phyloP scores from a whole-genome alignment of 1,140 invertebrate genomes.

The Drosophila rhopaloa region DNA sequence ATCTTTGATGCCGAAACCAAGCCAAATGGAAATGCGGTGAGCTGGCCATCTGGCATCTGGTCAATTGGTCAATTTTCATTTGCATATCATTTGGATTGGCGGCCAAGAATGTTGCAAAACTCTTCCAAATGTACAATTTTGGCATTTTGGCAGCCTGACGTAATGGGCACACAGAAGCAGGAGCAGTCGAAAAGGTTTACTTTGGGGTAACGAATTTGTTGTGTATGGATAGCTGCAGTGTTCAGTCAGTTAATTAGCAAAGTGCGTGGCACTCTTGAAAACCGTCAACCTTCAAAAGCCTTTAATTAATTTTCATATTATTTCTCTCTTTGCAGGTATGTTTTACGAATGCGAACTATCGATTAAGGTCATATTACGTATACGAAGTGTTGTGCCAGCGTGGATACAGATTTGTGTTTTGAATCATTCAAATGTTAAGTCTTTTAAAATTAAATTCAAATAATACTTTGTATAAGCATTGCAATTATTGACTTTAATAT shows the following conservation, averaged over 20 bases:
- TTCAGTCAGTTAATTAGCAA: slow-evolving; percentile 66
- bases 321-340: slow-evolving; percentile 62
- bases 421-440: slow-evolving; percentile 7
- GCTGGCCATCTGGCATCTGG: slow-evolving; percentile 50
- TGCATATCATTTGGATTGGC: slow-evolving; percentile 74
- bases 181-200: slow-evolving; percentile 33
- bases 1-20: slow-evolving; percentile 69
- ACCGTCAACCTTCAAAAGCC: slow-evolving; percentile 1
- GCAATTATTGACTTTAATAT: too few relatives aligned
- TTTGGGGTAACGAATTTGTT: slow-evolving; percentile 13
- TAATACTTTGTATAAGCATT: too few relatives aligned
- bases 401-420: slow-evolving; percentile 1
- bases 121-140: slow-evolving; percentile 46
- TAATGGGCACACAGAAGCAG: slow-evolving; percentile 45
- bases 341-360: slow-evolving; percentile 49
- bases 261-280: slow-evolving; percentile 49
- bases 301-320: slow-evolving; percentile 56
- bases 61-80: slow-evolving; percentile 78
- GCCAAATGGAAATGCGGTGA: slow-evolving; percentile 77
- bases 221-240: slow-evolving; percentile 31
- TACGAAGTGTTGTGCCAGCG: slow-evolving; percentile 23
- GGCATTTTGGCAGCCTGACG: slow-evolving; percentile 68
- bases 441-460: too few relatives aligned
- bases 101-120: slow-evolving; percentile 58
- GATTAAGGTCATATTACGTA: slow-evolving; percentile 66